Conservation (phyloP, 2,797 vertebrate species). For the Dryobates pubescens region DNA sequence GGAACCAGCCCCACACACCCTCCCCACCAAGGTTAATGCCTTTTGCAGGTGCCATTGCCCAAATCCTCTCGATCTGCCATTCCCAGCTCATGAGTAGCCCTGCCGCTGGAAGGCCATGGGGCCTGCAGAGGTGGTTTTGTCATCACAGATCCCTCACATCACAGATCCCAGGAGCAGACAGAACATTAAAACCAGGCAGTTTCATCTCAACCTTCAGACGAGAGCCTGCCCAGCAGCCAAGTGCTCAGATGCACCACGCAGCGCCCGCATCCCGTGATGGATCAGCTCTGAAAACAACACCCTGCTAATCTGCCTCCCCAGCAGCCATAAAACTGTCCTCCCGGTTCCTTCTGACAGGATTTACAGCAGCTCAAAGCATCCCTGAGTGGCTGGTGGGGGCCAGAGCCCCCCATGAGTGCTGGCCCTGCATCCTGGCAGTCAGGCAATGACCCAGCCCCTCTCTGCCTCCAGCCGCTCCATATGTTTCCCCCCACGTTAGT, state of each 20-base stretch:
- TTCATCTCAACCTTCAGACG: not conserved
- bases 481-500: accelerated
- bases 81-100: accelerated
- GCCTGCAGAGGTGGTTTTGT: accelerated
- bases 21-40: not conserved
- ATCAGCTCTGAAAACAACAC: slow-evolving; percentile 39
- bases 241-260: not conserved
- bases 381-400: accelerated
- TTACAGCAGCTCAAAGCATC: slow-evolving; percentile 22
- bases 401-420: accelerated
- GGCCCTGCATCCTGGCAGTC: accelerated
- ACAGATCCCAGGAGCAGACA: not conserved
- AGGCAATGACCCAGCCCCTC: not conserved
- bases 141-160: not conserved
- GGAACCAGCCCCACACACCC: not conserved
- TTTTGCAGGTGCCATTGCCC: slow-evolving; percentile 47
- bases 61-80: accelerated
- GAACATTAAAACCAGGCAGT: not conserved
- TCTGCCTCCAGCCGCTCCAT: not conserved
- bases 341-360: slow-evolving; percentile 19
- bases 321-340: slow-evolving; percentile 50
- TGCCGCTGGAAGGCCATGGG: accelerated
- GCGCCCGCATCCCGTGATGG: not conserved
- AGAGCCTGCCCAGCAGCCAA: not conserved
- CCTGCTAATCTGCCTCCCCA: slow-evolving; percentile 37